A percentile compares a stretch with the other conserved stretches of the same genome.
These are phyloP conservation scores for Phalacrocorax brasilianus DNA, from an alignment of 2,113 vertebrate genomes.

Conservation along the genomic window DNA sequence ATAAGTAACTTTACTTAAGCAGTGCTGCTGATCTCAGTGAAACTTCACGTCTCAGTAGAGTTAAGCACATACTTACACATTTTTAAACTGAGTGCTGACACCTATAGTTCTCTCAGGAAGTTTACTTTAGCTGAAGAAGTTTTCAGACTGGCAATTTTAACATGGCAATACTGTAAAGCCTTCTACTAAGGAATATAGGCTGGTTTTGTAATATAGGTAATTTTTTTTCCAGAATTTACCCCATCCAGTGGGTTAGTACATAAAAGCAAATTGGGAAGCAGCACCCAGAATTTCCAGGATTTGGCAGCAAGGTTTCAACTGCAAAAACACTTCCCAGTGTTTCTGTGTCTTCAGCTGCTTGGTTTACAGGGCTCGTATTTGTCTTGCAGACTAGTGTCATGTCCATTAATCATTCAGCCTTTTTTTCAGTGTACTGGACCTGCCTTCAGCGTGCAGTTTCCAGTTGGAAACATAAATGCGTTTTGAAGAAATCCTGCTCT, in stretches of 20 bases:
- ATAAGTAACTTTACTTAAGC: background rate
- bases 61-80: background rate
- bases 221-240: background rate
- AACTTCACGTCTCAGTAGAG: conserved; percentile 16
- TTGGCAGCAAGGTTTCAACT: background rate
- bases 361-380: background rate
- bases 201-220: background rate
- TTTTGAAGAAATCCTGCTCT: background rate
- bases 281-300: background rate
- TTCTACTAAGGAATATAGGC: background rate
- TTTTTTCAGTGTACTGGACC: background rate
- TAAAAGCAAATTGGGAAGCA: background rate
- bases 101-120: background rate
- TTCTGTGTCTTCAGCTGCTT: background rate
- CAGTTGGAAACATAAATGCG: background rate
- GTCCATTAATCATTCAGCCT: background rate
- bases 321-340: background rate
- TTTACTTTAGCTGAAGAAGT: background rate
- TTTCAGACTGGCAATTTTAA: background rate
- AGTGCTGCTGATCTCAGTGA: conserved; percentile 27
- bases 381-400: background rate
- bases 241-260: background rate
- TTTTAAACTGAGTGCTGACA: conserved; percentile 4
- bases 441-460: background rate
- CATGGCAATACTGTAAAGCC: background rate